Percentiles rank a stretch among this genome's conserved stretches.
These are phyloP conservation scores for Caenorhabditis japonica DNA, from an alignment of 2,888 invertebrate species.

Conservation along the genomic window DNA sequence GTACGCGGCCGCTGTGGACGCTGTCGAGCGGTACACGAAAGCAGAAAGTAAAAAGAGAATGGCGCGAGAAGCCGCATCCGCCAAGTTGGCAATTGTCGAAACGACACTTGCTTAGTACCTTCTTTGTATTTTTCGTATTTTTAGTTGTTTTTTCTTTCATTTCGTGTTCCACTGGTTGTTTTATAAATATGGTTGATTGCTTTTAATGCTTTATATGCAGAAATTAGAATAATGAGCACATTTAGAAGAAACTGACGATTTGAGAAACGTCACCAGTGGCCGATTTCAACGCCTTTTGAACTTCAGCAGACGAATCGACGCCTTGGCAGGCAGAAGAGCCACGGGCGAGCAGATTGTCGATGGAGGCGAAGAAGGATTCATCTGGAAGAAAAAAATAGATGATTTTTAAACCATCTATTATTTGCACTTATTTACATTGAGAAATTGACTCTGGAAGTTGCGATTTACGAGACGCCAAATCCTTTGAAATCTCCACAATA, in stretches of 20 bases:
- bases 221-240: neutral
- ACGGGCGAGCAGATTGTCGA: neutral
- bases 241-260: neutral
- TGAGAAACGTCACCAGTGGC: slow-evolving; percentile 3
- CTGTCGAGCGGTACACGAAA: neutral
- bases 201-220: slow-evolving; percentile 4
- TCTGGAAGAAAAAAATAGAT: slow-evolving; percentile 7
- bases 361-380: slow-evolving; percentile 1
- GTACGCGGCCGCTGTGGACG: slow-evolving; percentile 6
- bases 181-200: no score
- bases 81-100: no score
- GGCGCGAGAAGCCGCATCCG: no score
- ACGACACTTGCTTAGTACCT: no score
- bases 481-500: slow-evolving; percentile 11
- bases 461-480: slow-evolving; percentile 1
- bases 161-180: no score
- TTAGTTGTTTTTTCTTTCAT: no score
- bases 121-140: no score
- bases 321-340: neutral
- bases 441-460: slow-evolving; percentile 10
- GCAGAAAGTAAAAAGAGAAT: slow-evolving; percentile 4
- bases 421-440: neutral
- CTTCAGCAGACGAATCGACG: slow-evolving; percentile 4
- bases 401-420: neutral
- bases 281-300: slow-evolving; percentile 9